These are phyloP conservation scores for Autographa gamma DNA, from an alignment of 2,888 invertebrate species.

Conservation along the genomic window DNA sequence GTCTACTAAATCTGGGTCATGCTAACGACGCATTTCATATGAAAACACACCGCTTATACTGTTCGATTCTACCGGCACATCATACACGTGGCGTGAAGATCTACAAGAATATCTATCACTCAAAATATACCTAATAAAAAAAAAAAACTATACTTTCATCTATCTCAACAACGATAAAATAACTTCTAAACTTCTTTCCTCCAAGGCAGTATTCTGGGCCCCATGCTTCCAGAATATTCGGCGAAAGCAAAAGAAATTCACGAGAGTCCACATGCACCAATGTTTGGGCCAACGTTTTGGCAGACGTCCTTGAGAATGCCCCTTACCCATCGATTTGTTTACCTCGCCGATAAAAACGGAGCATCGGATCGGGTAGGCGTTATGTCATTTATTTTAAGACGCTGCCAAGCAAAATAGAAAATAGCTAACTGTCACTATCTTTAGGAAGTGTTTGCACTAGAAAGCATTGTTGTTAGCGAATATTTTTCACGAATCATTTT, in stretches of 20 bases:
- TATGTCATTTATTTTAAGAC: conserved; percentile 57
- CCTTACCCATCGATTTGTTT: conserved; percentile 67
- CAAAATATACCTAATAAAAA: background rate
- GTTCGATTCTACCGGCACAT: conserved; percentile 29
- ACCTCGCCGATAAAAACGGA: conserved; percentile 59
- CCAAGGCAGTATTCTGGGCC: background rate
- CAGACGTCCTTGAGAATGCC: conserved; percentile 57
- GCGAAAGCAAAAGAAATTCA: conserved; percentile 17
- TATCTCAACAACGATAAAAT: background rate
- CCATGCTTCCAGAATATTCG: conserved; percentile 8
- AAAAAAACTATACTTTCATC: background rate
- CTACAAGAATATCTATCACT: conserved; percentile 18
- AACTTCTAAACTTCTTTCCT: background rate
- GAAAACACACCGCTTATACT: conserved; percentile 30
- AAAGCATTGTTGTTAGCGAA: background rate
- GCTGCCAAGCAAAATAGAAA: conserved; percentile 26
- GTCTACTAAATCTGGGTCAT: conserved; percentile 50
- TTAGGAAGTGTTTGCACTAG: background rate
- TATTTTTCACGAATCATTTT: background rate
- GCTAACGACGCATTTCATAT: conserved; percentile 46
- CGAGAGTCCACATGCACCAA: conserved; percentile 22
- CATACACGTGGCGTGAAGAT: conserved; percentile 37
- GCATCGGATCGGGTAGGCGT: conserved; percentile 62
- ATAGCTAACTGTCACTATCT: conserved; percentile 12
- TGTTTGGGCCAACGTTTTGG: conserved; percentile 29